Base-by-base conservation (phyloP, 2,888 invertebrate species). In the Drosophila neotestacea region DNA sequence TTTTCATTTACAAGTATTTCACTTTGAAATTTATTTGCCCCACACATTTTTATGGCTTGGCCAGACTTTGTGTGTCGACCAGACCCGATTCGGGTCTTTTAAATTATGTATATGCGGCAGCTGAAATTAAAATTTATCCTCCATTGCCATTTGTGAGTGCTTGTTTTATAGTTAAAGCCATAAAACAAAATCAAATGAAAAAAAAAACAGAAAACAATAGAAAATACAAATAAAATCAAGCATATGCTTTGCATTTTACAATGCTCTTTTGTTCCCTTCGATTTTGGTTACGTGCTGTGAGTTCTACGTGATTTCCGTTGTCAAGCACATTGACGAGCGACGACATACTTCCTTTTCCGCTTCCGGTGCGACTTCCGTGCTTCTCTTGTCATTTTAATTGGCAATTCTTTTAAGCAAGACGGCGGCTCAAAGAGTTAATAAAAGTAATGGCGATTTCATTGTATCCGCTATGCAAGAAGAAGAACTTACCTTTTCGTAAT, bases 1-100 rank as follows among this genome's bases (percentile, higher is more conserved):
- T 86, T 86, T 86, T 86, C 85, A 86, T 86, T 86, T 88, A 86
- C 88, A 86, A 88, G 86, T 86, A 86, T 86, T 86, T 88, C 88
- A 79, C 86, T 88, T 84, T 79, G 82, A 58, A 86, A 86, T 86
- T 86, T 86, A 88, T 86, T 88, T 86, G 71, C 70, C 70, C 70
- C 73, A 61, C 82, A 84, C 85, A 86, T 86, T 88, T 86, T 86
- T 86, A 86, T 86, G 86, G 85, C 88, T 82, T 73, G 79, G 55
- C 38, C 77, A 48, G 77, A 70, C 76, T 73, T 59, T 63, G 50
- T 66, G 48, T 63, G 63, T 69, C 77, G 73, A 64, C 62, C 39
- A 42, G 36, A 16, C 2, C 30, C 30, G 41, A 41, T n/a, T 55
- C n/a, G 55, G 55, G 42, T 67, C 62, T 46, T 68, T 70, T 85